Evolutionary conservation across 2,113 vertebrate species (phyloP).

Genomic region (Phoxinus phoxinus): DNA sequence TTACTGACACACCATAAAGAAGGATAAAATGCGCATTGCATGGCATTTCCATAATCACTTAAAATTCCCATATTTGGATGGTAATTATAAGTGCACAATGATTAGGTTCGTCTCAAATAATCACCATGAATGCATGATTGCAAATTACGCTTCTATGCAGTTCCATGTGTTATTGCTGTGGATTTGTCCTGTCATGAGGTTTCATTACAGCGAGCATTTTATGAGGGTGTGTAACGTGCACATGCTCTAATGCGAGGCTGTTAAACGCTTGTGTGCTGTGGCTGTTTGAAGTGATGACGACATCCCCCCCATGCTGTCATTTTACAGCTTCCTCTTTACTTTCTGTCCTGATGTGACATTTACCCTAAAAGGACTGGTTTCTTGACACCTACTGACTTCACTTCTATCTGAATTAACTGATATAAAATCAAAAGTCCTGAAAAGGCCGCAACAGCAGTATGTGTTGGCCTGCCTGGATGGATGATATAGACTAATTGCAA

Average conservation of each 20-base stretch:
- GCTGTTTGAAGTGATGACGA: conserved; percentile 9
- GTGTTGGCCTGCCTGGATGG: not conserved
- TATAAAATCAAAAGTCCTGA: not conserved
- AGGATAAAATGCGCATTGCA: not conserved
- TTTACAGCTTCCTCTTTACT: conserved; percentile 23
- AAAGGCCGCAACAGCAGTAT: not conserved
- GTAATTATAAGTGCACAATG: not conserved
- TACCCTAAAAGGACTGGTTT: conserved; percentile 6
- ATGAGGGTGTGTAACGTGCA: not conserved
- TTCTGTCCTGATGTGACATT: conserved; percentile 18
- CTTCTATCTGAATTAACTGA: not conserved
- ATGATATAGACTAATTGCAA: not conserved
- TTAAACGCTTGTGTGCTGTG: conserved; percentile 10
- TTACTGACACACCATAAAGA: not conserved
- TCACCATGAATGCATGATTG: not conserved
- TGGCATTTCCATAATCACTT: not conserved
- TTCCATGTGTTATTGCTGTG: not conserved
- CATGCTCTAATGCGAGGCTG: not conserved
- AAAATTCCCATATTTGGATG: not conserved
- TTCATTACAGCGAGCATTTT: not conserved
- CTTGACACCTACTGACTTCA: not conserved
- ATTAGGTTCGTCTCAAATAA: not conserved
- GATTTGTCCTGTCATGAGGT: not conserved
- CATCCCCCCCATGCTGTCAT: not conserved
- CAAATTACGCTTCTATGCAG: not conserved